phyloP scores from a whole-genome alignment of 2,888 invertebrate genomes.

The Sphaerolaimus hirsutus region DNA sequence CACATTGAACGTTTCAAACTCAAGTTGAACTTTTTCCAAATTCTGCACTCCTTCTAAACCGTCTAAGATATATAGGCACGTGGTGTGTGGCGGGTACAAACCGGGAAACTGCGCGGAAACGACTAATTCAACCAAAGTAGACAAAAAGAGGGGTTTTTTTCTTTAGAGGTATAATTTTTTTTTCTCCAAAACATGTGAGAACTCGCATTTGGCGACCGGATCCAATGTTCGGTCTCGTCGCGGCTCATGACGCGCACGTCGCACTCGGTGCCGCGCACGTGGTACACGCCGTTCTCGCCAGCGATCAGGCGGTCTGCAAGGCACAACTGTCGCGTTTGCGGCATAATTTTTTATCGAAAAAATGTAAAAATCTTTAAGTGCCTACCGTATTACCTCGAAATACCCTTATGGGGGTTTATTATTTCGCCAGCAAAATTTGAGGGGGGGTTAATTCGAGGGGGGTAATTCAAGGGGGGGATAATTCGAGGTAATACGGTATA shows the following conservation, averaged over 20 bases:
- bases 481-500: no score
- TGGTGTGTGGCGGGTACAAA: constrained; percentile 28
- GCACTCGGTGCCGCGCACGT: constrained; percentile 43
- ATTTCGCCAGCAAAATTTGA: no score
- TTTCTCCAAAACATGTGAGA: no score
- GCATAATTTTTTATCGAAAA: no score
- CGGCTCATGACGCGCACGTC: constrained; percentile 35
- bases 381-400: no score
- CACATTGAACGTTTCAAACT: constrained; percentile 68
- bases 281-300: constrained; percentile 11
- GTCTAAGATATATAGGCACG: constrained; percentile 34
- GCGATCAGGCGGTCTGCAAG: constrained; percentile 10
- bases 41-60: constrained; percentile 90
- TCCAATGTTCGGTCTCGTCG: constrained; percentile 27
- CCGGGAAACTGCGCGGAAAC: constrained; percentile 20
- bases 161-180: neutral
- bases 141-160: neutral
- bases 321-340: no score
- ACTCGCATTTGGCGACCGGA: constrained; percentile 27
- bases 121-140: neutral
- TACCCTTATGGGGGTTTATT: no score
- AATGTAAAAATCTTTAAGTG: no score
- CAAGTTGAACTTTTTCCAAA: constrained; percentile 68
- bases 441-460: no score
- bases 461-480: no score